Evolutionary conservation across 2,797 vertebrate genomes (phyloP), one percentile per base, ranked within the genome.

Genomic region (Tenualosa ilisha): DNA sequence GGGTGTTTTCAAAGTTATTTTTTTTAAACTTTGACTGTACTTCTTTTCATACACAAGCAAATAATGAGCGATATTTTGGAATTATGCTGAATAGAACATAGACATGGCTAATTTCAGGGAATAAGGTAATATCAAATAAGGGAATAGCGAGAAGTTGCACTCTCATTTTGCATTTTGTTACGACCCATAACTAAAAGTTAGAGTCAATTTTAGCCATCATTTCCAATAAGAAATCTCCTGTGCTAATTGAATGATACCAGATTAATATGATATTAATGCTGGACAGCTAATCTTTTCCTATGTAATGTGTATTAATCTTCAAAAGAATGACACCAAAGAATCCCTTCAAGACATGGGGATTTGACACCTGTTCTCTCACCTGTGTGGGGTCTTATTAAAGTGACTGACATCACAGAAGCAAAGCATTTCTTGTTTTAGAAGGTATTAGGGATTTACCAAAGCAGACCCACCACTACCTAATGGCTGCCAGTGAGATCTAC

Each of bases 261-360:
- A 81, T n/a, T 65, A 5, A 24, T 72, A 26, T 43, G 85, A 81
- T 56, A 79, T 81, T 20, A 84, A 54, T 37, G 82, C 82, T 17
- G 72, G 81, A 86, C 51, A 82, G 46, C 13, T 83, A 49, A 84
- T 79, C 49, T 56, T 65, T 82, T 46, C 56, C 46, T 82, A 83
- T 31, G 53, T 17, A 84, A 84, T 49, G 24, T 56, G 56, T 40
- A 87, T 86, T 88, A 90, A 90, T 88, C 85, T 84, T 84, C 7
- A 37, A 31, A 50, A 83, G 61, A 86, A 86, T 82, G 63, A 59
- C 82, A 87, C 75, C 79, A 43, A 72, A 85, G n/a, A 31, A 75
- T 83, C 86, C 82, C 82, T 85, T 81, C 82, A 84, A 82, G 83
- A 5, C 20, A 79, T 43, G 37, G 46, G 81, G 84, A 59, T 87